These are phyloP conservation scores for Mesodorylaimus sp. DNA, from an alignment of 2,888 invertebrate genomes.

Conservation along the genomic window DNA sequence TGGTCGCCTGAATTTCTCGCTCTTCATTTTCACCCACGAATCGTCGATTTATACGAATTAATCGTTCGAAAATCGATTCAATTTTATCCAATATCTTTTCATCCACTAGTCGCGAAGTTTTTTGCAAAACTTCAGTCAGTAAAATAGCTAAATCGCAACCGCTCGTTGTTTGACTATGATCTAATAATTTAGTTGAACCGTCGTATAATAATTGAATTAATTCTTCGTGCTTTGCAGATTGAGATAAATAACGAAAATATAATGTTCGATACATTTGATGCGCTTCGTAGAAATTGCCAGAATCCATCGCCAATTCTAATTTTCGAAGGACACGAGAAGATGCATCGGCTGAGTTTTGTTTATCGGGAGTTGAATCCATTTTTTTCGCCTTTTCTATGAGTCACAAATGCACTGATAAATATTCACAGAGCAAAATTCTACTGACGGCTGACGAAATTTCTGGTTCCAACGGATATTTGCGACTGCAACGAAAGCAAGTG, in stretches of 20 bases:
- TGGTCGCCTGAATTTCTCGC: neutral
- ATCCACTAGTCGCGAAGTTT: slow-evolving; percentile 1
- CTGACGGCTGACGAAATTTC: too few relatives aligned
- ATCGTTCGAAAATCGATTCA: neutral
- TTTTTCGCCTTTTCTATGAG: too few relatives aligned
- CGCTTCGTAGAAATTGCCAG: slow-evolving; percentile 20
- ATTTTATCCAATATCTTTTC: slow-evolving; percentile 1
- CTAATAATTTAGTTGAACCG: slow-evolving; percentile 12
- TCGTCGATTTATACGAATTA: neutral
- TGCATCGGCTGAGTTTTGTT: too few relatives aligned
- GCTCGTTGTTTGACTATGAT: slow-evolving; percentile 8
- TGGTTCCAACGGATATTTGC: too few relatives aligned
- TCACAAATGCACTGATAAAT: too few relatives aligned
- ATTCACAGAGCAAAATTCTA: too few relatives aligned
- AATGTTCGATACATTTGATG: slow-evolving; percentile 21
- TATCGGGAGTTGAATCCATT: too few relatives aligned
- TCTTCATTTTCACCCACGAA: neutral
- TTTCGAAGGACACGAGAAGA: slow-evolving; percentile 12
- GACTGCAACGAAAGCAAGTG: too few relatives aligned
- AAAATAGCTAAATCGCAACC: slow-evolving; percentile 13
- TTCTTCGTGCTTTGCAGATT: slow-evolving; percentile 12
- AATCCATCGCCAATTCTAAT: slow-evolving; percentile 13
- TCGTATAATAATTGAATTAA: slow-evolving; percentile 15
- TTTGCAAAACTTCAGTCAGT: slow-evolving; percentile 10
- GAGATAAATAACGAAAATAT: slow-evolving; percentile 14